Conservation (phyloP, 2,113 vertebrate genomes). For the Clinocottus analis region DNA sequence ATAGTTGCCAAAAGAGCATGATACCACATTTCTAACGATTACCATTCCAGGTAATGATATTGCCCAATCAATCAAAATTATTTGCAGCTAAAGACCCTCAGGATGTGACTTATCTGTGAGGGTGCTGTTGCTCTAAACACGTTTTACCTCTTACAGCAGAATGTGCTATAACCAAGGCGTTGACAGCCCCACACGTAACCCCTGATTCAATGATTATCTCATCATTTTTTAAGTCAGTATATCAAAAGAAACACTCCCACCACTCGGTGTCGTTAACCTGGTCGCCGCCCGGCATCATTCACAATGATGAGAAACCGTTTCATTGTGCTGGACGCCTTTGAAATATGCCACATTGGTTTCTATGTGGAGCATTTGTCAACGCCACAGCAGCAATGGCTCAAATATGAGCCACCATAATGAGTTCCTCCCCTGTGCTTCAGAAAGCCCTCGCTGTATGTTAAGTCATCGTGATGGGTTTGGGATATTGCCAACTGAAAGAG, state of each 20-base stretch:
- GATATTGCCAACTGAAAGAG: conserved; percentile 45
- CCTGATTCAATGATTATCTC: conserved; percentile 46
- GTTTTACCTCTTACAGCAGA: background rate
- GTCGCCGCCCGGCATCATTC: conserved; percentile 45
- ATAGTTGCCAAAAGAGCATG: background rate
- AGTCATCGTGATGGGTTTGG: conserved; percentile 61
- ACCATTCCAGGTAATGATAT: background rate
- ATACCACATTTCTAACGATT: background rate
- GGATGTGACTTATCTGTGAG: background rate
- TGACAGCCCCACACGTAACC: conserved; percentile 3
- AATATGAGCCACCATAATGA: conserved; percentile 58
- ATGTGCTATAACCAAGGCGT: conserved; percentile 6
- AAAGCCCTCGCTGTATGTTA: conserved; percentile 43
- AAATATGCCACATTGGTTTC: conserved; percentile 57
- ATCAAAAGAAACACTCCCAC: conserved; percentile 31
- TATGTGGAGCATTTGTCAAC: conserved; percentile 60
- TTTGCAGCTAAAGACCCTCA: background rate
- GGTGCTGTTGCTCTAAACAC: background rate
- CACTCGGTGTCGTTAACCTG: conserved; percentile 39
- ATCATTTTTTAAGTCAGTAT: conserved; percentile 25
- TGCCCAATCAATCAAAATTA: background rate
- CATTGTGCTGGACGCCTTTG: conserved; percentile 55
- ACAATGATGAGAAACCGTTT: conserved; percentile 43
- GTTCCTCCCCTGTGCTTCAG: conserved; percentile 42
- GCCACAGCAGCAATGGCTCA: conserved; percentile 46